Evolutionary conservation across 2,113 vertebrate species (phyloP).

Genomic region (Vimba vimba): DNA sequence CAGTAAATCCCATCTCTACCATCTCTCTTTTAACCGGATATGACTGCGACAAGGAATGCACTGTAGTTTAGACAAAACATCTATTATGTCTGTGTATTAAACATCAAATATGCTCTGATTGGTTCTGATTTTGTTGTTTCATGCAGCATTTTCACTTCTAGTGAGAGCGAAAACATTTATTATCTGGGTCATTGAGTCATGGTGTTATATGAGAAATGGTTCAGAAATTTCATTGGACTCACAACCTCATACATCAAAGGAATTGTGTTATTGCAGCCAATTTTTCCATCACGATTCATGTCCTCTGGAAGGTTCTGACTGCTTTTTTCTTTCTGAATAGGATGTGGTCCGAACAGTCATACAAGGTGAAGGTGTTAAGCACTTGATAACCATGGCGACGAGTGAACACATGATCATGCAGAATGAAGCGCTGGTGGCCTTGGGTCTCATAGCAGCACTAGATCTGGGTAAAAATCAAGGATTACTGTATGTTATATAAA

Average conservation of each 20-base stretch:
- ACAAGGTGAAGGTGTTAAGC: conserved; percentile 91
- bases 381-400: conserved; percentile 96
- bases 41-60: not conserved
- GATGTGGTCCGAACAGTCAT: conserved; percentile 93
- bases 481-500: not conserved
- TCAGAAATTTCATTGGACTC: too few species aligned
- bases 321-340: conserved; percentile 69
- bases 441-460: conserved; percentile 92
- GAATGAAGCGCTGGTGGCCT: conserved; percentile 96
- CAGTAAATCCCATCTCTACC: not conserved
- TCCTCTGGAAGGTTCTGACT: not conserved
- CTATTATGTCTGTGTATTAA: not conserved
- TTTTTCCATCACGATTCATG: not conserved
- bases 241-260: too few species aligned
- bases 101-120: not conserved
- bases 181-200: too few species aligned
- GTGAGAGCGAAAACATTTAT: too few species aligned
- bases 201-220: too few species aligned
- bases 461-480: conserved; percentile 83
- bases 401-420: conserved; percentile 99
- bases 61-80: not conserved
- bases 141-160: too few species aligned
- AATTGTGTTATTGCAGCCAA: not conserved
- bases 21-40: not conserved
- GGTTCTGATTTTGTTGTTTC: not conserved